Base-by-base conservation (phyloP, 2,797 vertebrate species). In the Sphenodon punctatus region DNA sequence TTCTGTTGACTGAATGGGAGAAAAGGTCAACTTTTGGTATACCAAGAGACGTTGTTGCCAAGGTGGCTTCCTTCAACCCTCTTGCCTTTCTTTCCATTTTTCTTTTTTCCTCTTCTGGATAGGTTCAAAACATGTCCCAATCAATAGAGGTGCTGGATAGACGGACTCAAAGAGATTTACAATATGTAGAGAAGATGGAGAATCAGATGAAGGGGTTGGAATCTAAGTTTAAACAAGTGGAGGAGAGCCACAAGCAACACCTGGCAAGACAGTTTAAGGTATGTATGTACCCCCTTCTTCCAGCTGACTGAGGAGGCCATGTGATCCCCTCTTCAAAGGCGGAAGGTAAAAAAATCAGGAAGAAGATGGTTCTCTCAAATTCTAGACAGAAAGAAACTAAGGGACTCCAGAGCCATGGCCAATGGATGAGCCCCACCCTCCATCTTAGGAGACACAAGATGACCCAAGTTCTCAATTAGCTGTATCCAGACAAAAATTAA, bases 111-210 rank as follows among this genome's bases (percentile, higher is more conserved):
- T 41, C 8, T 23, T 1, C 53, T 43, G 38, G 91, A 25, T 94
- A 99, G 98, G 98, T 99, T 95, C 98, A 99, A 93, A 99, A 99
- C 95, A 99, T 99, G 98, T 99, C 98, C 82, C 98, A 99, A 89
- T 99, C 98, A 79, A 99, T 99, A 95, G 98, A 99, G 91, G 98
- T 99, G 71, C 94, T 99, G 96, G 98, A 99, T 95, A 97, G 98
- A 96, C 92, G 98, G 88, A 99, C 98, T 58, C 98, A 99, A 93
- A 97, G 98, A 78, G 98, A 99, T 93, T 93, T 99, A 91, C 98
- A 99, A 95, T 99, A 99, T 0, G 98, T 99, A 75, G 98, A 99
- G 95, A 98, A 98, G 95, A 99, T 99, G 98, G 98, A 99, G 94
- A 98, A 97, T 84, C 98, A 99, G 92, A 98, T 99, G 93, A 97